Evolutionary conservation across 2,797 vertebrate genomes (phyloP), one percentile per base, ranked within the genome.

Genomic region (Gobionotothen gibberifrons): DNA sequence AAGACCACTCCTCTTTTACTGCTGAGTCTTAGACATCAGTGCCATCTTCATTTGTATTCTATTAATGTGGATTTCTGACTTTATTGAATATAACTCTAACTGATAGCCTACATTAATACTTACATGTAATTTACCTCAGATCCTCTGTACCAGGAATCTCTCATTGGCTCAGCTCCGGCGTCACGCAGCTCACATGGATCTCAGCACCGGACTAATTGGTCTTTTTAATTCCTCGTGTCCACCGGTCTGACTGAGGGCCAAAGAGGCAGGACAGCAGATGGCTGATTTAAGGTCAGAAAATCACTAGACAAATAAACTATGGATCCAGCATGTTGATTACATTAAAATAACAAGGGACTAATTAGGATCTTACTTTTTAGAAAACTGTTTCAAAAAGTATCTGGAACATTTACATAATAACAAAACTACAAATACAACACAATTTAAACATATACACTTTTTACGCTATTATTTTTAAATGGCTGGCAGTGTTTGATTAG

Each of bases 181-280:
- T 83, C 86, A 83, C 62, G 21, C 64, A 56, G 88, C 83, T 90
- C 90, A 87, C 85, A 81, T 78, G 80, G 56, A 85, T 90, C 82
- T 79, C 59, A 46, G 63, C 89, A 72, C 16, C 69, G 43, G 74
- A 78, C 55, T 90, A 89, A 93, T 78, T 87, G 80, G 82, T 79
- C 85, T 85, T 76, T 87, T 91, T 94, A 90, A 76, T 66, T 79
- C 76, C 81, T 79, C 6, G 66, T 65, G 56, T 63, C 62, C 64
- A 67, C 55, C 58, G 39, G 57, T 51, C 71, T 86, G 77, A 79
- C 76, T 73, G 80, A 59, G 71, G 58, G 79, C 47, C 68, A 44
- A 53, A 42, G 61, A 48, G 53, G 51, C 52, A 17, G 56, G 61
- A 74, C 51, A 62, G 73, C 93, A 94, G 93, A 93, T 89, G 90